phyloP scores from a whole-genome alignment of 2,113 vertebrate genomes.

The Fulica atra region DNA sequence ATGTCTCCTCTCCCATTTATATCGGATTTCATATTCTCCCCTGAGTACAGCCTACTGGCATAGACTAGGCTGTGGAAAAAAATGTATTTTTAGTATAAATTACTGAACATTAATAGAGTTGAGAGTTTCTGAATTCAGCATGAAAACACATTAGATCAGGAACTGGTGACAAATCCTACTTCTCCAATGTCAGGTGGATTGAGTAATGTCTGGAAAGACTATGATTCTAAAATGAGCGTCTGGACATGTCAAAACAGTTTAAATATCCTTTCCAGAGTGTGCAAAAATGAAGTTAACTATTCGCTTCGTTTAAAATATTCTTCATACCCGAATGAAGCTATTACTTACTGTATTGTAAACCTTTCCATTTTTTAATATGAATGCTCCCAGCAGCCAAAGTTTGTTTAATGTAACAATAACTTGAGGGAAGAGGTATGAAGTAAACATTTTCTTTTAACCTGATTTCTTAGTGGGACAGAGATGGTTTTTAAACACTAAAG shows the following conservation, averaged over 20 bases:
- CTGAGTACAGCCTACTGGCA: constrained; percentile 9
- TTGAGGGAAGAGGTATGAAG: not conserved
- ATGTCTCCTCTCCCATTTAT: not conserved
- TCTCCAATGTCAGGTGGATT: constrained; percentile 41
- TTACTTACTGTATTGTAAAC: not conserved
- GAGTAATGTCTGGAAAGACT: constrained; percentile 66
- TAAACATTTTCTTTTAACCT: not conserved
- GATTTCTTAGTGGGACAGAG: not conserved
- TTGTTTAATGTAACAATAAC: not conserved
- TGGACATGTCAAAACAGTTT: constrained; percentile 53
- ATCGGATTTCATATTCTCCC: not conserved
- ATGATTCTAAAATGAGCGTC: not conserved
- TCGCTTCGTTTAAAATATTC: not conserved
- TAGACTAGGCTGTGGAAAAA: constrained; percentile 11
- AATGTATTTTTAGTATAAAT: constrained; percentile 2
- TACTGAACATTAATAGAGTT: not conserved
- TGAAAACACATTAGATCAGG: constrained; percentile 43
- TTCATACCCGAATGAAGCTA: not conserved
- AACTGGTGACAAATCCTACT: constrained; percentile 37
- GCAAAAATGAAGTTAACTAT: constrained; percentile 21
- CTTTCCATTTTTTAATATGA: not conserved
- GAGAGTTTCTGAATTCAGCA: constrained; percentile 38
- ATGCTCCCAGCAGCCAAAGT: not conserved
- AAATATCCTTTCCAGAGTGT: constrained; percentile 17
- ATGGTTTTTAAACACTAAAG: not conserved